phyloP scores from a whole-genome alignment of 2,888 invertebrate species.

The Mimas tiliae region DNA sequence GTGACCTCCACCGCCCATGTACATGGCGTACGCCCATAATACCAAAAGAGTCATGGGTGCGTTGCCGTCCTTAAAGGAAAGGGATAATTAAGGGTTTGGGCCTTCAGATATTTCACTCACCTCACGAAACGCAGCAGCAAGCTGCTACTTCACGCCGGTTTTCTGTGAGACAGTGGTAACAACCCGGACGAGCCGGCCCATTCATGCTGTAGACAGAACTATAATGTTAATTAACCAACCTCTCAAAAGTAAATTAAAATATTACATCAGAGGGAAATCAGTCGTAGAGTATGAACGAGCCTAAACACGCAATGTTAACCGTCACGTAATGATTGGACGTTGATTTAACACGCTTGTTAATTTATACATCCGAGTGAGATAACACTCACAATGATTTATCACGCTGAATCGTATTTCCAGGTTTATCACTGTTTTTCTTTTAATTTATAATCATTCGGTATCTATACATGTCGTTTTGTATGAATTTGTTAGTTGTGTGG shows the following conservation, averaged over 20 bases:
- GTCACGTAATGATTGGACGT: conserved; percentile 60
- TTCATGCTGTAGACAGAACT: too few relatives aligned
- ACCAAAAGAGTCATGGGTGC: too few relatives aligned
- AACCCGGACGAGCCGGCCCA: too few relatives aligned
- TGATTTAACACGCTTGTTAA: conserved; percentile 74
- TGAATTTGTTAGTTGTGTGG: conserved; percentile 9
- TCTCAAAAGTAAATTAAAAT: conserved; percentile 2
- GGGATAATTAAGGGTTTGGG: too few relatives aligned
- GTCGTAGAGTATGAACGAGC: conserved; percentile 25
- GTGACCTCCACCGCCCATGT: too few relatives aligned
- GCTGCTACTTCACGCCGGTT: too few relatives aligned
- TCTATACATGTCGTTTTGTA: conserved; percentile 16
- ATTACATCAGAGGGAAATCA: neutral
- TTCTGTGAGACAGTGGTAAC: too few relatives aligned
- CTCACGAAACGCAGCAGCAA: too few relatives aligned
- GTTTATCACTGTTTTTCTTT: conserved; percentile 50
- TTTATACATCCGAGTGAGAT: conserved; percentile 57
- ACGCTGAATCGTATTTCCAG: conserved; percentile 15
- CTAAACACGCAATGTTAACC: conserved; percentile 26
- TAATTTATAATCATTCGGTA: conserved; percentile 35
- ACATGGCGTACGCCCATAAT: too few relatives aligned
- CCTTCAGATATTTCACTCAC: too few relatives aligned
- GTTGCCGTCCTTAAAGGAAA: too few relatives aligned
- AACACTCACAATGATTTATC: conserved; percentile 63
- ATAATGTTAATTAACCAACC: neutral